Conservation (phyloP, 1,140 invertebrate genomes). For the Odontomachus brunneus region DNA sequence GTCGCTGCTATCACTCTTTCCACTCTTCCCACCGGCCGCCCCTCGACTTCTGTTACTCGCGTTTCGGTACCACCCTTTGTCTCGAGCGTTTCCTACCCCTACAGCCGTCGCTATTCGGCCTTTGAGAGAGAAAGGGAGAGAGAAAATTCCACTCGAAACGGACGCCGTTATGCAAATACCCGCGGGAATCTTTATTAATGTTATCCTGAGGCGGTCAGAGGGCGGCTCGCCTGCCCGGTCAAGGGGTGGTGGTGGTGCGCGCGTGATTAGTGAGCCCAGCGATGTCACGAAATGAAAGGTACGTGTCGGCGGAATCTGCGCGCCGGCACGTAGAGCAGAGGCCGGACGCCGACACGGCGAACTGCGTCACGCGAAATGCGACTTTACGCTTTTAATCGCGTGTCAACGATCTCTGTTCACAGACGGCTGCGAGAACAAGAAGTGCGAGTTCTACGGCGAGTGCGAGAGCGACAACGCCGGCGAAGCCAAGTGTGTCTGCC, state of each 20-base stretch:
- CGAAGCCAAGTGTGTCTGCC: constrained; percentile 93
- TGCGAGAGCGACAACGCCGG: constrained; percentile 92
- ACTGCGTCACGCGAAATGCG: neutral
- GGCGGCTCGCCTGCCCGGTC: constrained; percentile 3
- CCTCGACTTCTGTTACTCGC: constrained; percentile 27
- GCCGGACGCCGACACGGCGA: constrained; percentile 15
- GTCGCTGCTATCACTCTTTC: neutral
- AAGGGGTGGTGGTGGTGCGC: neutral
- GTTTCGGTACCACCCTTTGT: constrained; percentile 49
- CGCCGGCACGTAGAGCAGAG: neutral
- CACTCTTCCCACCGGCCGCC: constrained; percentile 18
- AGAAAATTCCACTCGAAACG: constrained; percentile 70
- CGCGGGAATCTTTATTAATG: constrained; percentile 75
- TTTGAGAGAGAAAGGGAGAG: neutral
- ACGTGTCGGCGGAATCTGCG: constrained; percentile 31
- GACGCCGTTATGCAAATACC: constrained; percentile 75
- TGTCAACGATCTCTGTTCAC: constrained; percentile 76
- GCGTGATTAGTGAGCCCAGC: constrained; percentile 28
- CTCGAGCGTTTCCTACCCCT: constrained; percentile 14
- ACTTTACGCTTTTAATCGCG: constrained; percentile 38
- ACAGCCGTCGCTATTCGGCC: neutral
- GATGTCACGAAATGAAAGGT: constrained; percentile 60
- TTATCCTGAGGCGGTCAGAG: constrained; percentile 62
- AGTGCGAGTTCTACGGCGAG: constrained; percentile 93
- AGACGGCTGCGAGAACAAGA: constrained; percentile 96